phyloP scores from a whole-genome alignment of 2,113 vertebrate genomes.

The Notarius lentiginosus region DNA sequence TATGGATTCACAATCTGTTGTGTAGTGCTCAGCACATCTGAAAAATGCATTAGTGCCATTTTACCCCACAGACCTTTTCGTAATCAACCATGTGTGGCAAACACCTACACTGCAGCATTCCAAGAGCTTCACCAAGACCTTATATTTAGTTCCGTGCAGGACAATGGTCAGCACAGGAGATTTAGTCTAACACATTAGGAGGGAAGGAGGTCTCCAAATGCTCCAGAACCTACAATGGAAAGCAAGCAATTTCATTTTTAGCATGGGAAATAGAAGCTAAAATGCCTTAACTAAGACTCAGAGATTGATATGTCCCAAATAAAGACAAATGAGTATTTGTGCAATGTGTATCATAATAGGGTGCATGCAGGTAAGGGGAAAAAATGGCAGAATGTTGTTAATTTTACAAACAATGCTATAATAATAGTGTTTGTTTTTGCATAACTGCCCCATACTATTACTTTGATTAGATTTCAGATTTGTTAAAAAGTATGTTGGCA shows the following conservation, averaged over 20 bases:
- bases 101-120: slow-evolving; percentile 13
- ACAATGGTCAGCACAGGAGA: slow-evolving; percentile 54
- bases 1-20: not conserved
- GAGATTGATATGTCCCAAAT: not conserved
- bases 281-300: slow-evolving; percentile 9
- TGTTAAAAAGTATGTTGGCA: no score
- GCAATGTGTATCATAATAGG: not conserved
- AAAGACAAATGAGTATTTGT: not conserved
- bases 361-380: not conserved
- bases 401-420: not conserved
- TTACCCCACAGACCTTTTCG: not conserved
- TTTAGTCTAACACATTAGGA: slow-evolving; percentile 38
- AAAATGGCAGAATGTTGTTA: not conserved
- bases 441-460: no score
- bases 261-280: slow-evolving; percentile 5
- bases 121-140: slow-evolving; percentile 5
- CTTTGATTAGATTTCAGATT: no score
- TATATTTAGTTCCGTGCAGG: slow-evolving; percentile 60
- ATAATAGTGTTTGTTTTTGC: no score
- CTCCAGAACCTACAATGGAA: not conserved
- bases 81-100: slow-evolving; percentile 32
- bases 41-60: slow-evolving; percentile 39
- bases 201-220: slow-evolving; percentile 22
- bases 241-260: not conserved
- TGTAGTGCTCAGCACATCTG: slow-evolving; percentile 21